phyloP scores from a whole-genome alignment of 2,113 vertebrate genomes.

The Nymphicus hollandicus region DNA sequence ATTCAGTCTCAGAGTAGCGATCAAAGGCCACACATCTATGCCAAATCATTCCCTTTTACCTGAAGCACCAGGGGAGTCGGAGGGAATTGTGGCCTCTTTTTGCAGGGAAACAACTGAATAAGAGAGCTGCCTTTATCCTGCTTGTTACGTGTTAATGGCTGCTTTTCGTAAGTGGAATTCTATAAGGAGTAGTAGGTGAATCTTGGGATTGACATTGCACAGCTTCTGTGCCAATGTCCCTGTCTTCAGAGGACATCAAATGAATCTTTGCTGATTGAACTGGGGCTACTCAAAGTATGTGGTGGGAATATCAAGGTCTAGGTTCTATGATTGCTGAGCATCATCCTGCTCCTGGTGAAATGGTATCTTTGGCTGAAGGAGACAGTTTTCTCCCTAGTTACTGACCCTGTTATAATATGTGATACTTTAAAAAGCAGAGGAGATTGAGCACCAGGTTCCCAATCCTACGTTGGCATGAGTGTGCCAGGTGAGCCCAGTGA shows the following conservation, averaged over 20 bases:
- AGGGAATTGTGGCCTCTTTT: background rate
- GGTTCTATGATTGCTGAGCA: background rate
- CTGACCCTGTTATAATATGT: background rate
- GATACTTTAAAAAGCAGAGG: background rate
- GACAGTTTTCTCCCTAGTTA: background rate
- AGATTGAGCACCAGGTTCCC: background rate
- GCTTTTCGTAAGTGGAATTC: background rate
- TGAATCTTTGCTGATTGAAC: background rate
- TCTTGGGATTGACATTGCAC: background rate
- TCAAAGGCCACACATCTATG: background rate
- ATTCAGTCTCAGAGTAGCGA: background rate
- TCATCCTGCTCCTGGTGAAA: background rate
- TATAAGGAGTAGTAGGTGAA: background rate
- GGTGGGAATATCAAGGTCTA: background rate
- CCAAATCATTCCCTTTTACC: background rate
- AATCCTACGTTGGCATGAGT: fast-evolving
- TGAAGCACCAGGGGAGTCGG: fast-evolving
- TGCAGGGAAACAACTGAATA: background rate
- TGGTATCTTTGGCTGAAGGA: background rate
- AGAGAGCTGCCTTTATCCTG: background rate
- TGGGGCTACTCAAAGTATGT: background rate
- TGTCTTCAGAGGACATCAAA: fast-evolving
- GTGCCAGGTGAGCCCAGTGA: background rate
- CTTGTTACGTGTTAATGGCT: background rate
- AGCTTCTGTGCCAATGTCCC: background rate